Evolutionary conservation across 2,888 invertebrate species (phyloP).

Genomic region (Penaeus monodon): DNA sequence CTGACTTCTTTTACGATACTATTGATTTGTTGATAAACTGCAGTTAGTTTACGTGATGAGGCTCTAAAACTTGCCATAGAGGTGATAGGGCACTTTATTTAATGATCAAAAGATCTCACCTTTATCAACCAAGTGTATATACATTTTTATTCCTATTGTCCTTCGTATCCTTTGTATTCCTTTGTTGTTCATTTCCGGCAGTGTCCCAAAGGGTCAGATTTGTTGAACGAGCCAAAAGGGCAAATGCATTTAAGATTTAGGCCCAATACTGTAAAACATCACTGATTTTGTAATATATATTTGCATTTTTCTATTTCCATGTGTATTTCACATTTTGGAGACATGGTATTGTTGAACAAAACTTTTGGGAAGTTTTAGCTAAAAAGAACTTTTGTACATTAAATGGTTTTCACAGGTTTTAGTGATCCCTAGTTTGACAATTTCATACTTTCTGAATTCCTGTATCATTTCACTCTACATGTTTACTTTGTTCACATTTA

Average conservation of each 20-base stretch:
- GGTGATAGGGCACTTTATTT: constrained; percentile 11
- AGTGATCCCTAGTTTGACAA: constrained; percentile 12
- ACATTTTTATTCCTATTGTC: constrained; percentile 19
- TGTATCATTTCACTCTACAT: constrained; percentile 11
- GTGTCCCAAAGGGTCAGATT: constrained; percentile 14
- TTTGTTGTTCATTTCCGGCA: constrained; percentile 1
- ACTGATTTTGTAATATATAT: constrained; percentile 18
- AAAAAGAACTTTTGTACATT: constrained; percentile 14
- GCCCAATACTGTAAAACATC: constrained; percentile 16
- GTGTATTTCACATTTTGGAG: constrained; percentile 19
- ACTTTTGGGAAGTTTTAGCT: constrained; percentile 9
- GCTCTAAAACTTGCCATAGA: not conserved
- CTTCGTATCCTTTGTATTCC: constrained; percentile 1
- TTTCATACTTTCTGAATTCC: constrained; percentile 6
- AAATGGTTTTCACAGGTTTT: not conserved
- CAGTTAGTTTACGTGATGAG: not conserved
- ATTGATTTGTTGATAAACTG: too few relatives aligned
- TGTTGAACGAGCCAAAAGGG: constrained; percentile 29
- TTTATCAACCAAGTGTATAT: constrained; percentile 17
- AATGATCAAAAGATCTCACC: constrained; percentile 31
- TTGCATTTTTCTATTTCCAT: constrained; percentile 26
- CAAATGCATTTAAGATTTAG: constrained; percentile 23
- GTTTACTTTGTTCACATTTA: not conserved
- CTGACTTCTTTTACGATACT: too few relatives aligned
- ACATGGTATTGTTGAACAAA: constrained; percentile 22